These are phyloP conservation scores for Microctenopoma steveboyesi DNA, from an alignment of 2,797 vertebrate species.

Conservation along the genomic window DNA sequence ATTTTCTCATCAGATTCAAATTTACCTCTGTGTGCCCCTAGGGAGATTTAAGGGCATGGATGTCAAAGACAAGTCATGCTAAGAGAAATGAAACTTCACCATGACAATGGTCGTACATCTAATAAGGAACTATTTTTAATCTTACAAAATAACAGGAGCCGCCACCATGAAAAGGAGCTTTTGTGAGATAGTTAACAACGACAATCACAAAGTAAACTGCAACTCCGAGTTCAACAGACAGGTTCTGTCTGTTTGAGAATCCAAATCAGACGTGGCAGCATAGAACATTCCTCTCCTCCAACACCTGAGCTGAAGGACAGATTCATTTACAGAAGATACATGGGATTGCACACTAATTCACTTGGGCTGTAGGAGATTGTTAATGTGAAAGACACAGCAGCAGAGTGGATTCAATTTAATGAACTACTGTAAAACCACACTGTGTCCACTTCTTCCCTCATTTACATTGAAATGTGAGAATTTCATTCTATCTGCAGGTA, in stretches of 20 bases:
- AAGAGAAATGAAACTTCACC: conserved; percentile 37
- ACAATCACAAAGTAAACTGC: conserved; percentile 50
- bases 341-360: conserved; percentile 78
- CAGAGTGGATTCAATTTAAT: conserved; percentile 70
- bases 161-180: neutral
- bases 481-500: conserved; percentile 57
- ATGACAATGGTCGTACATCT: conserved; percentile 17
- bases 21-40: conserved; percentile 16
- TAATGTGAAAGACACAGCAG: conserved; percentile 71
- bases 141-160: conserved; percentile 14
- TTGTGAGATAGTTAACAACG: conserved; percentile 12
- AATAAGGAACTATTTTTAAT: conserved; percentile 10
- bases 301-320: conserved; percentile 77
- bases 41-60: conserved; percentile 38
- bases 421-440: conserved; percentile 68
- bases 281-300: conserved; percentile 34
- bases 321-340: conserved; percentile 77
- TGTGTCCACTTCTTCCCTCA: conserved; percentile 69
- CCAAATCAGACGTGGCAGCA: conserved; percentile 30
- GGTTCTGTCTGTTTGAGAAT: conserved; percentile 39
- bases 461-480: conserved; percentile 80
- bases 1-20: conserved; percentile 63
- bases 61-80: conserved; percentile 41
- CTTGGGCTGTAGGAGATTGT: conserved; percentile 65
- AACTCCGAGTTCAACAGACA: conserved; percentile 39